phyloP scores from a whole-genome alignment of 92 coral and sea anemone genomes.

The Umimayanthus kanabou region DNA sequence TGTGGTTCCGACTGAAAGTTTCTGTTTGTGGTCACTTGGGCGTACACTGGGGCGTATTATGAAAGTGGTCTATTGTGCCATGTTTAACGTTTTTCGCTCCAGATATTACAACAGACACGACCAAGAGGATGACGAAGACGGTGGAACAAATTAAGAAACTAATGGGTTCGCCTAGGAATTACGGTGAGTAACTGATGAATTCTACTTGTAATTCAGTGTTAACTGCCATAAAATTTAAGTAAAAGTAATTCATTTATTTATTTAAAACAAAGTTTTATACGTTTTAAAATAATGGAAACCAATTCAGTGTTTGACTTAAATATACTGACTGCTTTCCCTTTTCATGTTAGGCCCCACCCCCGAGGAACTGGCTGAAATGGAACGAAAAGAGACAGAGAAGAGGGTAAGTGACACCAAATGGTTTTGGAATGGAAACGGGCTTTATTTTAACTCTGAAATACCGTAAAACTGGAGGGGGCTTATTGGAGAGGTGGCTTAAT shows the following conservation, averaged over 20 bases:
- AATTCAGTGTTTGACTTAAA: no score
- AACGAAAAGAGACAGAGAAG: slow-evolving; percentile 85
- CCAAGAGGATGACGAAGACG: slow-evolving; percentile 78
- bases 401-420: slow-evolving; percentile 58
- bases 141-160: slow-evolving; percentile 90
- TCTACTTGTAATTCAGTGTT: no score
- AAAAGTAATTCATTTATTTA: no score
- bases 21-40: no score
- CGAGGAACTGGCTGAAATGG: slow-evolving; percentile 94
- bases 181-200: slow-evolving; percentile 58
- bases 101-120: slow-evolving; percentile 84
- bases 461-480: no score
- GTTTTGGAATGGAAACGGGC: background rate
- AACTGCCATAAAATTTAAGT: no score
- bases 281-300: background rate
- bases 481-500: no score
- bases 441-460: no score
- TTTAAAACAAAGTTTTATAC: no score
- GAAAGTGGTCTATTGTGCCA: no score
- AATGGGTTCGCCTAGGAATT: slow-evolving; percentile 95
- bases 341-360: slow-evolving; percentile 88
- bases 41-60: no score
- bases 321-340: background rate
- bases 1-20: no score
- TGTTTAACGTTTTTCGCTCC: background rate